phyloP scores from a whole-genome alignment of 2,113 vertebrate genomes.

The Psophia crepitans region DNA sequence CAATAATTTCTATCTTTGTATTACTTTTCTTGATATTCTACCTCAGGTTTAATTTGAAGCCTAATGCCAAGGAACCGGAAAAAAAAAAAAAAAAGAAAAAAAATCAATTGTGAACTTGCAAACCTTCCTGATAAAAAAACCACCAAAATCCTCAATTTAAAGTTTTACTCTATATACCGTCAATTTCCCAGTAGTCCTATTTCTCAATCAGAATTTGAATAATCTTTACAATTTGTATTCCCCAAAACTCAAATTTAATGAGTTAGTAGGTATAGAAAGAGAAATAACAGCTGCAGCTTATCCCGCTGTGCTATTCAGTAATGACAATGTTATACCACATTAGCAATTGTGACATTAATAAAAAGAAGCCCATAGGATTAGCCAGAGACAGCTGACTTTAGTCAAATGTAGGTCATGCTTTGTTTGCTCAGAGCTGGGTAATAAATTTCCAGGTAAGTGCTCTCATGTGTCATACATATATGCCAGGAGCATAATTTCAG shows the following conservation, averaged over 20 bases:
- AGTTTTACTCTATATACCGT: conserved; percentile 66
- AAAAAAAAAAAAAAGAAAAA: background rate
- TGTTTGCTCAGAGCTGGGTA: conserved; percentile 79
- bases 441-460: conserved; percentile 85
- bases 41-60: conserved; percentile 16
- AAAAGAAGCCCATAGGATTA: conserved; percentile 82
- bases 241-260: conserved; percentile 80
- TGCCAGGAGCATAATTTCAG: conserved; percentile 77
- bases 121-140: background rate
- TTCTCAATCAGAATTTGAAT: conserved; percentile 80
- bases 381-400: conserved; percentile 80
- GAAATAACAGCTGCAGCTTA: conserved; percentile 78
- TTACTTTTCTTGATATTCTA: background rate
- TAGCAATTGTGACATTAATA: conserved; percentile 84
- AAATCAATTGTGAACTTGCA: background rate
- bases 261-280: conserved; percentile 75
- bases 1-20: background rate
- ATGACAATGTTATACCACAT: conserved; percentile 81
- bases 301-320: conserved; percentile 74
- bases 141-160: conserved; percentile 50
- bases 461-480: conserved; percentile 78
- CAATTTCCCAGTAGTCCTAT: conserved; percentile 72
- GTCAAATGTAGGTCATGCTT: conserved; percentile 84
- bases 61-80: background rate
- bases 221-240: conserved; percentile 77